These are phyloP conservation scores for Ametastegia equiseti DNA, from an alignment of 2,888 invertebrate species.

Conservation along the genomic window DNA sequence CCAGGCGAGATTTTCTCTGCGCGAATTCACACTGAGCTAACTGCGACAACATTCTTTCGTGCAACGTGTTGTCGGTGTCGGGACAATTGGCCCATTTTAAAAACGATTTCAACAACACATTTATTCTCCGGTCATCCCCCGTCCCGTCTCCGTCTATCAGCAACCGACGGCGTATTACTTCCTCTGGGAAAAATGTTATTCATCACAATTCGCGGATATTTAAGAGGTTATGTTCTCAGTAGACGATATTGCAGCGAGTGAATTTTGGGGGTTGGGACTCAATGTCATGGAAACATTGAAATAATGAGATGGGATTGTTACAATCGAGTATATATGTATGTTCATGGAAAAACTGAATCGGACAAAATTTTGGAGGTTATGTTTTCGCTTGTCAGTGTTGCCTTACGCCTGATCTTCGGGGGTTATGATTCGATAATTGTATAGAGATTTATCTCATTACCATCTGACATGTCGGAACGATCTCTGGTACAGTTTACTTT, in stretches of 20 bases:
- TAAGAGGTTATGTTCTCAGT: too few relatives aligned
- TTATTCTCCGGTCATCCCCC: slow-evolving; percentile 94
- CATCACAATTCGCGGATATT: too few relatives aligned
- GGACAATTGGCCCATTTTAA: slow-evolving; percentile 87
- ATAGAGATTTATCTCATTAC: too few relatives aligned
- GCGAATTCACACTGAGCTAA: slow-evolving; percentile 93
- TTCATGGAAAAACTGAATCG: background rate
- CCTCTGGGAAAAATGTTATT: slow-evolving; percentile 87
- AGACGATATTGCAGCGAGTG: too few relatives aligned
- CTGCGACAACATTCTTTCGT: slow-evolving; percentile 89
- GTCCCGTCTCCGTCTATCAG: slow-evolving; percentile 98
- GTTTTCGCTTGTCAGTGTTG: background rate
- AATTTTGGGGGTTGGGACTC: too few relatives aligned
- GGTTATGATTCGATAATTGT: background rate
- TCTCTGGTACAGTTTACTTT: background rate
- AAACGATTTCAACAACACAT: slow-evolving; percentile 89
- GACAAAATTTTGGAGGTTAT: background rate
- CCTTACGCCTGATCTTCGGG: background rate
- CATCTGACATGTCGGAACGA: slow-evolving; percentile 19
- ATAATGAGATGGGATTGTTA: too few relatives aligned
- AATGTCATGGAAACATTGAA: too few relatives aligned
- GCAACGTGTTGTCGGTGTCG: slow-evolving; percentile 78
- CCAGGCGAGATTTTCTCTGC: slow-evolving; percentile 88
- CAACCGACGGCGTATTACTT: slow-evolving; percentile 93
- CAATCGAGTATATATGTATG: too few relatives aligned